A percentile compares a stretch with the other conserved stretches of the same genome.
Evolutionary conservation across 2,888 invertebrate species (phyloP).

Genomic region (Protonemura montana): DNA sequence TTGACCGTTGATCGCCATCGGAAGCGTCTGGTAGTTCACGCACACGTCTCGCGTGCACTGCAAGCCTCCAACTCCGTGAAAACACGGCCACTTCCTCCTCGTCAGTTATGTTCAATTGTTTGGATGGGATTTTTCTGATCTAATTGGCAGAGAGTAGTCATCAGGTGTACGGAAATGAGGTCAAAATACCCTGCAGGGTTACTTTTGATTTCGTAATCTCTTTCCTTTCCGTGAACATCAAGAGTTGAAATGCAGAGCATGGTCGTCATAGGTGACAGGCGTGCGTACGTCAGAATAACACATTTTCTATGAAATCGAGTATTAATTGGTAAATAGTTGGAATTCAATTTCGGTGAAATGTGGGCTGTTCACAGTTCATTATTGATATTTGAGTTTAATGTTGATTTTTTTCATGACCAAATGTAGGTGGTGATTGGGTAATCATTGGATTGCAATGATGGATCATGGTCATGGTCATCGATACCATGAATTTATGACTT

Average conservation of each 20-base stretch:
- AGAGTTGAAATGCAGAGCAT: background rate
- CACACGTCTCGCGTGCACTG: background rate
- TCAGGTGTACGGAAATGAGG: constrained; percentile 33
- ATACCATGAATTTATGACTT: background rate
- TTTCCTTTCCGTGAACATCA: background rate
- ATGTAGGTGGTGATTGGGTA: background rate
- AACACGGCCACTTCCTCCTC: constrained; percentile 21
- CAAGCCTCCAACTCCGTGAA: background rate
- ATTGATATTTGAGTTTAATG: too few species aligned
- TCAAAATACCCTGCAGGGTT: background rate
- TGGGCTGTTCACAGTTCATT: background rate
- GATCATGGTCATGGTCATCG: background rate
- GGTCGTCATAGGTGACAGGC: background rate
- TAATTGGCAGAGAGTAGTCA: constrained; percentile 12
- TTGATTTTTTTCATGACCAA: background rate
- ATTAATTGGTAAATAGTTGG: background rate
- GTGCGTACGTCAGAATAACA: background rate
- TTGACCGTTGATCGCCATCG: too few species aligned
- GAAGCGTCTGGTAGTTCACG: background rate
- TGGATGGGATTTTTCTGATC: constrained; percentile 14
- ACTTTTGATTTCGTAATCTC: background rate
- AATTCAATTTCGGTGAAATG: background rate
- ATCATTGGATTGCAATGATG: background rate
- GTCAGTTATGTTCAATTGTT: background rate
- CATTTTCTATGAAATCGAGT: background rate